Conservation (phyloP, 64 coral and sea anemone species). For the Acropora tenuis region DNA sequence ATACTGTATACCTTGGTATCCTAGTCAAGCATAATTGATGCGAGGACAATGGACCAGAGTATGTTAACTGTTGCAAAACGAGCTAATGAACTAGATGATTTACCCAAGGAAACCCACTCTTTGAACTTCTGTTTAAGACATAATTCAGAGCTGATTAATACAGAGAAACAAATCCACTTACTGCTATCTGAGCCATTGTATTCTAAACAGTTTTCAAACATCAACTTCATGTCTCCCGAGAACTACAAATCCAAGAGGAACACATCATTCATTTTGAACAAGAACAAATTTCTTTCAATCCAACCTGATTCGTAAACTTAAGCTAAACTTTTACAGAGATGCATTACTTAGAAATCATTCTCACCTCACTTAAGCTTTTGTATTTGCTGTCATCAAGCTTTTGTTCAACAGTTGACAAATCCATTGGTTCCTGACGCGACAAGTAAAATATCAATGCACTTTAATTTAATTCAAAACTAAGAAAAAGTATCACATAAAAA, state of each 20-base stretch:
- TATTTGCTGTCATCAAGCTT: constrained; percentile 93
- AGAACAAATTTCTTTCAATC: background rate
- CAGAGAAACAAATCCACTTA: constrained; percentile 58
- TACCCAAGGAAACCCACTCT: too few relatives aligned
- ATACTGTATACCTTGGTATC: too few relatives aligned
- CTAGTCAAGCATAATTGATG: too few relatives aligned
- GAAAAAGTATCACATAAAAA: too few relatives aligned
- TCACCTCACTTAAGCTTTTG: constrained; percentile 82
- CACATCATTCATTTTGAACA: background rate
- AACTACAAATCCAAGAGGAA: constrained; percentile 70
- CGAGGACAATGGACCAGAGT: too few relatives aligned
- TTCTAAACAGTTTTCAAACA: constrained; percentile 98
- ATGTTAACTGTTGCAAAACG: too few relatives aligned
- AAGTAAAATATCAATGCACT: background rate
- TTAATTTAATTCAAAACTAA: background rate
- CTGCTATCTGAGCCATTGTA: constrained; percentile 96
- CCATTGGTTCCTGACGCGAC: constrained; percentile 77
- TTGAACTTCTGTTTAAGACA: too few relatives aligned
- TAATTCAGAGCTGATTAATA: too few relatives aligned
- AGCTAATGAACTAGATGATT: too few relatives aligned
- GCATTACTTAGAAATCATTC: background rate
- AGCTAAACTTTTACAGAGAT: background rate
- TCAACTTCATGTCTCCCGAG: constrained; percentile 84
- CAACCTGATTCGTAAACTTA: background rate
- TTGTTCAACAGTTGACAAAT: constrained; percentile 94